Conservation (phyloP, 2,888 invertebrate genomes). For the Heliconius aoede region DNA sequence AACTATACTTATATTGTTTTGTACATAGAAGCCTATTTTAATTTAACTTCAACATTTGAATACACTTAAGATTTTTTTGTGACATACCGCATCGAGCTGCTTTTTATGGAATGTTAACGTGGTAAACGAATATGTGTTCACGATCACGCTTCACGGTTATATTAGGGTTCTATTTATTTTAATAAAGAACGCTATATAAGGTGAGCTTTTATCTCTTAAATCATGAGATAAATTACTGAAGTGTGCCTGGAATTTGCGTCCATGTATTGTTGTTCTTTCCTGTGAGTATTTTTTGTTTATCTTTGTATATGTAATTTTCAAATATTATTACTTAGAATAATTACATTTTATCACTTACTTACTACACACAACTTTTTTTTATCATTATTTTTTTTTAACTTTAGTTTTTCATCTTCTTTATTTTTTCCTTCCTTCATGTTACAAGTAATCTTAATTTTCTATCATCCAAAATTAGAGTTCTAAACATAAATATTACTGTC, state of each 20-base stretch:
- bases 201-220: conserved; percentile 45
- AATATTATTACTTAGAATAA: conserved; percentile 1
- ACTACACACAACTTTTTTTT: too few relatives aligned
- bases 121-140: conserved; percentile 42
- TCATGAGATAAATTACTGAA: conserved; percentile 47
- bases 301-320: conserved; percentile 26
- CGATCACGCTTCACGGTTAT: conserved; percentile 31
- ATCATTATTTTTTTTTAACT: neutral
- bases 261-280: conserved; percentile 84
- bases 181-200: conserved; percentile 41
- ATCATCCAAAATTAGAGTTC: conserved; percentile 1
- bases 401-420: neutral
- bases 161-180: conserved; percentile 34
- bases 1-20: conserved; percentile 57
- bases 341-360: conserved; percentile 9
- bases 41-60: conserved; percentile 38
- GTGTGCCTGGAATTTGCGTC: conserved; percentile 62
- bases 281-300: conserved; percentile 68
- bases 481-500: conserved; percentile 12
- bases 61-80: conserved; percentile 34
- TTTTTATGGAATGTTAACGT: conserved; percentile 36
- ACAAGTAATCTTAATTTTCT: neutral
- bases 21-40: conserved; percentile 48
- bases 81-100: conserved; percentile 21
- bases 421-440: neutral